Conservation (phyloP, 2,888 invertebrate species). For the Plagiodera versicolora region DNA sequence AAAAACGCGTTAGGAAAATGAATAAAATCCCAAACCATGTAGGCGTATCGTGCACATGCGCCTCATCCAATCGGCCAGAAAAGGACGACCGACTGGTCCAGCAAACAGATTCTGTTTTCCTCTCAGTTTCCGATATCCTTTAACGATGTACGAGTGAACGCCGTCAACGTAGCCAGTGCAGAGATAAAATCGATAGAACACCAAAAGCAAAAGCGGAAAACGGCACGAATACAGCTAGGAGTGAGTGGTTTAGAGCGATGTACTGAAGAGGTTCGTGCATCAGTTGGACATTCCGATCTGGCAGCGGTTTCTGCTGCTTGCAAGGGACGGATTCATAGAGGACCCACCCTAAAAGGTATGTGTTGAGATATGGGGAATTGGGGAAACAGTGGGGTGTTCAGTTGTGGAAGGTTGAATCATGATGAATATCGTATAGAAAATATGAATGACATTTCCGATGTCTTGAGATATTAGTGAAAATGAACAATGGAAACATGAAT, state of each 20-base stretch:
- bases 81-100: not conserved
- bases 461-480: no score
- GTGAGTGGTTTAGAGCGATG: no score
- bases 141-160: conserved; percentile 18
- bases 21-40: no score
- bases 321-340: not conserved
- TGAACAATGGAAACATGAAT: no score
- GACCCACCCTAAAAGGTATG: conserved; percentile 13
- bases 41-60: conserved; percentile 3
- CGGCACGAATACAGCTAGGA: not conserved
- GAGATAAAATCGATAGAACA: conserved; percentile 18
- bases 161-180: conserved; percentile 14
- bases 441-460: no score
- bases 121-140: conserved; percentile 23
- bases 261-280: not conserved
- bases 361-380: not conserved
- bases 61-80: not conserved
- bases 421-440: no score
- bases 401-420: no score
- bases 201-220: conserved; percentile 7
- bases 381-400: no score
- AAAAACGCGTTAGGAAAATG: no score
- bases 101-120: conserved; percentile 10
- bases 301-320: not conserved
- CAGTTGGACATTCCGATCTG: not conserved